These are phyloP conservation scores for Spodoptera litura DNA, from an alignment of 1,140 invertebrate genomes.

Conservation along the genomic window DNA sequence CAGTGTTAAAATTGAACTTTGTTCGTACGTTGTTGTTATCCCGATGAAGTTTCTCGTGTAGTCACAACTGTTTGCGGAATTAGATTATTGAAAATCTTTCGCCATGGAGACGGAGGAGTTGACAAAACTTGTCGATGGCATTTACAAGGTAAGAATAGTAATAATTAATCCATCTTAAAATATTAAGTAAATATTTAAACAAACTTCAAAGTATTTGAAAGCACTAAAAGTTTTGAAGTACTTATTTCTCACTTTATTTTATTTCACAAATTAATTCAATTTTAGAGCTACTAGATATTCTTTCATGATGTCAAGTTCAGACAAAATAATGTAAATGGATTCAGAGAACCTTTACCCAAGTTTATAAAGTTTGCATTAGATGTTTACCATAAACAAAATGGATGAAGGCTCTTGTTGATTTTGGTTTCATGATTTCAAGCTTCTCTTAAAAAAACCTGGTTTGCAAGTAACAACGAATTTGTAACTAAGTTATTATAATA, in stretches of 20 bases:
- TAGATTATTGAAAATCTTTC: constrained; percentile 66
- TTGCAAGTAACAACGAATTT: no score
- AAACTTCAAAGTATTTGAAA: neutral
- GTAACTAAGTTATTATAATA: no score
- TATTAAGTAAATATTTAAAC: constrained; percentile 31
- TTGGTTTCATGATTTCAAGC: neutral
- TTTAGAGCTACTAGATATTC: neutral
- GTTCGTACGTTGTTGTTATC: constrained; percentile 70
- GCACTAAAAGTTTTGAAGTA: neutral
- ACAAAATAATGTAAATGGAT: neutral
- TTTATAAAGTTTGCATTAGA: neutral
- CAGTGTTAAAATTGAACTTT: constrained; percentile 74
- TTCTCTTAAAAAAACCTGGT: neutral
- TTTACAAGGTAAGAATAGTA: constrained; percentile 91
- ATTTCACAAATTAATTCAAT: no score
- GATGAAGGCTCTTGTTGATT: constrained; percentile 4
- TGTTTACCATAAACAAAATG: constrained; percentile 22
- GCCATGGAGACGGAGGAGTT: constrained; percentile 95
- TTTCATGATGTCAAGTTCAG: neutral
- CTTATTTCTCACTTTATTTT: neutral
- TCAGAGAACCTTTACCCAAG: neutral
- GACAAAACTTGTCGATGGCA: constrained; percentile 95
- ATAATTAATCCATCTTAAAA: constrained; percentile 28
- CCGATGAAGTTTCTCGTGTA: constrained; percentile 81
- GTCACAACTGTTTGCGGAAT: constrained; percentile 63